These are phyloP conservation scores for Plumapathes pennacea DNA, from an alignment of 92 coral and sea anemone genomes.

Conservation along the genomic window DNA sequence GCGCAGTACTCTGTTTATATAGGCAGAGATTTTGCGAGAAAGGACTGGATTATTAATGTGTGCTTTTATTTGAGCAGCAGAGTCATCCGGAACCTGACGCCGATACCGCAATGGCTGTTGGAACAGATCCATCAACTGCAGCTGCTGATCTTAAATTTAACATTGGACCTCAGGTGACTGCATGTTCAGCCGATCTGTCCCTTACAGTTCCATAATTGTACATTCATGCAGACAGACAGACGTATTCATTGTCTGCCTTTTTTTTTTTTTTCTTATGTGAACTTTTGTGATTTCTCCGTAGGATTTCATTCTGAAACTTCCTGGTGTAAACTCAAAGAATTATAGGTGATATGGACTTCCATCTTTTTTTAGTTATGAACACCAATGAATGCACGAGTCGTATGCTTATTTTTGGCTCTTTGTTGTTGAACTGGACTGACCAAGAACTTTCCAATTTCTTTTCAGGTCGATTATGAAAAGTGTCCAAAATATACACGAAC, in stretches of 20 bases:
- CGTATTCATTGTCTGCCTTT: background rate
- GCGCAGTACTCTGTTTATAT: too few relatives aligned
- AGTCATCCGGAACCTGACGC: slow-evolving; percentile 78
- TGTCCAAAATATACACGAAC: slow-evolving; percentile 62
- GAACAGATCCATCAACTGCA: slow-evolving; percentile 57
- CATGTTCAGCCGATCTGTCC: background rate
- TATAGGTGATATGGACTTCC: slow-evolving; percentile 74
- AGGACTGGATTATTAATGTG: background rate
- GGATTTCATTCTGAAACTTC: slow-evolving; percentile 84
- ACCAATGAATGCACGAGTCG: too few relatives aligned
- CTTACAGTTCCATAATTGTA: background rate
- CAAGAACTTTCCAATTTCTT: background rate
- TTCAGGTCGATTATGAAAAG: slow-evolving; percentile 78
- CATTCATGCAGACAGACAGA: background rate
- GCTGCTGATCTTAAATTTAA: slow-evolving; percentile 58
- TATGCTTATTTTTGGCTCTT: too few relatives aligned
- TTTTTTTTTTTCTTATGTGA: too few relatives aligned
- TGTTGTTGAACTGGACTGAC: background rate
- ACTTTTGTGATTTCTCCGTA: slow-evolving; percentile 1
- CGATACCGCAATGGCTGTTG: slow-evolving; percentile 70
- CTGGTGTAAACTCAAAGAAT: slow-evolving; percentile 79
- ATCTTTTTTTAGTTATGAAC: too few relatives aligned
- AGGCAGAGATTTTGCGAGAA: too few relatives aligned
- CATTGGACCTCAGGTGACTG: slow-evolving; percentile 75
- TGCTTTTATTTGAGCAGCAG: slow-evolving; percentile 13